Base-by-base conservation (phyloP, 2,888 invertebrate genomes). In the Scaeva pyrastri region DNA sequence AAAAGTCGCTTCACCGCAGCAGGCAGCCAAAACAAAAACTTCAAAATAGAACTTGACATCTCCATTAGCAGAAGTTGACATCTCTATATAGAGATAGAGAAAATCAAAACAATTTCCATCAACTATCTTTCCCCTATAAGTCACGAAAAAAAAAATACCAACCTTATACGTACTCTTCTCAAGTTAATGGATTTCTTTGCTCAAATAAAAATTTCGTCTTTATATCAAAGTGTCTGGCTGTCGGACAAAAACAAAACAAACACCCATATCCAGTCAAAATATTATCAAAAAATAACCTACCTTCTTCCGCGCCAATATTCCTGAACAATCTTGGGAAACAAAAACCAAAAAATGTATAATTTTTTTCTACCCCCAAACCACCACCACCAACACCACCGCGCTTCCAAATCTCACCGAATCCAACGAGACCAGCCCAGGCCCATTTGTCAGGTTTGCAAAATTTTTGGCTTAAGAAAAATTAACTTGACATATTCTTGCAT, bases 161-260 rank as follows among this genome's bases (percentile, higher is more conserved):
- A 31, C 31, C 6, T 31, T 31, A n/a, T n/a, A 31, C 31, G 31
- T 16, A 19, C 52, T 36, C 48, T 75, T 62, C 75, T 41, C 73
- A 60, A 80, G 55, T 82, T 82, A 86, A 86, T 86, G 86, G 86
- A 86, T 81, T 86, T 82, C 77, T 78, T 23, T 77, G 58, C 77
- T 66, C 45, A 36, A 48, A 48, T 50, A 43, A 52, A 56, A 52
- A 41, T 45, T 26, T 10, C 19, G 12, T 56, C 39, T 62, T 26
- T 43, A 62, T 58, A 77, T 31, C 31, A 60, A 39, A 39, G 12
- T 70, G 72, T 83, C 78, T 78, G 68, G 75, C 68, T 68, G 52
- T 55, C 76, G 50, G 43, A 39, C 19, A 64, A 26, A 66, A 77
- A 31, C 52, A 74, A 66, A 56, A 71, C 43, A 66, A 16, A 36